Evolutionary conservation across 64 coral and sea anemone species (phyloP).

Genomic region (Actinia tenebrosa): DNA sequence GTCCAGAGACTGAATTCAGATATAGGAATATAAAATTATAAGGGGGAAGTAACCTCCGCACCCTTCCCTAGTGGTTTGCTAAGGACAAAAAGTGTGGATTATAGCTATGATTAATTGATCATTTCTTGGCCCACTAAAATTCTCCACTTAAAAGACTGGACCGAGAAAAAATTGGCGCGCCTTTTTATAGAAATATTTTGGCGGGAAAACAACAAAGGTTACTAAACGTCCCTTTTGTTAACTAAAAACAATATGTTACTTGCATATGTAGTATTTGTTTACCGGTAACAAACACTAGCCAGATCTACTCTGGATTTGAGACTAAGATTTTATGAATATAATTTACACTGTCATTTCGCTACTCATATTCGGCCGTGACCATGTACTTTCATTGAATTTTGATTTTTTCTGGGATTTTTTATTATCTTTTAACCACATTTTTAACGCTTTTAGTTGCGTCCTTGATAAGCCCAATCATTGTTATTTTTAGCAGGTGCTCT

Average conservation of each 20-base stretch:
- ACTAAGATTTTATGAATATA: too few relatives aligned
- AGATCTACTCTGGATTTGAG: not conserved
- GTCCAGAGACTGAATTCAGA: too few relatives aligned
- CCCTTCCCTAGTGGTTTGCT: too few relatives aligned
- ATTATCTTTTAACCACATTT: too few relatives aligned
- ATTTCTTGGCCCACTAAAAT: too few relatives aligned
- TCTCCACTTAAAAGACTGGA: not conserved
- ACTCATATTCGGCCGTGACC: too few relatives aligned
- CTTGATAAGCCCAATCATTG: not conserved
- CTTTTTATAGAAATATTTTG: not conserved
- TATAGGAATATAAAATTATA: too few relatives aligned
- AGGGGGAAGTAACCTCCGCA: too few relatives aligned
- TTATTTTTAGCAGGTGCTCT: not conserved
- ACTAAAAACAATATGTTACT: not conserved
- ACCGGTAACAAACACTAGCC: not conserved
- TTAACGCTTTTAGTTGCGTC: not conserved
- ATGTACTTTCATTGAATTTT: too few relatives aligned
- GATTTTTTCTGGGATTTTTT: not conserved
- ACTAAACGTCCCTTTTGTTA: not conserved
- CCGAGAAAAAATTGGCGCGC: not conserved
- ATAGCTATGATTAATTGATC: too few relatives aligned
- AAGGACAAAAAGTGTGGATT: too few relatives aligned
- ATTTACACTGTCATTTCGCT: too few relatives aligned
- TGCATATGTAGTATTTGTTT: not conserved
- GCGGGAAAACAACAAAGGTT: not conserved